These are phyloP conservation scores for Ophion obscuratus DNA, from an alignment of 2,888 invertebrate species.

Conservation along the genomic window DNA sequence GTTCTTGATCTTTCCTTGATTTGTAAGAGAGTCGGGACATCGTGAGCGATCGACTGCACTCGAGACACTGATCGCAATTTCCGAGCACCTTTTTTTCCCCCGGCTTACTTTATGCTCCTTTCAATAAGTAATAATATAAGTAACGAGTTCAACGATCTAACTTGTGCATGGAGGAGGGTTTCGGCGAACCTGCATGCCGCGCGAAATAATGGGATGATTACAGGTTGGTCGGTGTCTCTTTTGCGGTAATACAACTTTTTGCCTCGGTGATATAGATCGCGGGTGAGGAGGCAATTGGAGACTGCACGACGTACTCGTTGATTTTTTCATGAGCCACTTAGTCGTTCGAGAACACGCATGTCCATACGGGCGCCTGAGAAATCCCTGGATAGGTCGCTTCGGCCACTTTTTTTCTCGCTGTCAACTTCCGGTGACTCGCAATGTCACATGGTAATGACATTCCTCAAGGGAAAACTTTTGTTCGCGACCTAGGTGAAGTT, in stretches of 20 bases:
- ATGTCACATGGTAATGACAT: too few relatives aligned
- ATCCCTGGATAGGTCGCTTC: conserved; percentile 28
- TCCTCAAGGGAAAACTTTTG: too few relatives aligned
- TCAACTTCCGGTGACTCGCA: not conserved
- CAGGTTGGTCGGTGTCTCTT: conserved; percentile 17
- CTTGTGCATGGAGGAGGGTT: conserved; percentile 6
- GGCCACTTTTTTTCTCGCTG: not conserved
- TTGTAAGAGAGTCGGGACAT: not conserved
- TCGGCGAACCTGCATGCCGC: not conserved
- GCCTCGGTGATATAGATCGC: conserved; percentile 43
- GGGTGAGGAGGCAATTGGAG: conserved; percentile 16
- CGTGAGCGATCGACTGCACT: conserved; percentile 17
- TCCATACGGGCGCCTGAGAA: not conserved
- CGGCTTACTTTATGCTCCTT: conserved; percentile 6
- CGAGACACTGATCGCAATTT: not conserved
- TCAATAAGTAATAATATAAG: conserved; percentile 34
- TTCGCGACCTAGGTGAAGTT: too few relatives aligned
- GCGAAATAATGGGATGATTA: conserved; percentile 53
- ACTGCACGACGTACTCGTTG: conserved; percentile 35
- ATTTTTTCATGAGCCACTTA: conserved; percentile 65
- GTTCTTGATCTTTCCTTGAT: not conserved
- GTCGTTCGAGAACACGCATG: conserved; percentile 16
- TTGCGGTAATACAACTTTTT: conserved; percentile 4
- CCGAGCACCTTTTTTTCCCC: too few relatives aligned
- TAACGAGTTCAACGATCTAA: conserved; percentile 30